Evolutionary conservation across 2,797 vertebrate species (phyloP).

Genomic region (Muscicapa comitata): DNA sequence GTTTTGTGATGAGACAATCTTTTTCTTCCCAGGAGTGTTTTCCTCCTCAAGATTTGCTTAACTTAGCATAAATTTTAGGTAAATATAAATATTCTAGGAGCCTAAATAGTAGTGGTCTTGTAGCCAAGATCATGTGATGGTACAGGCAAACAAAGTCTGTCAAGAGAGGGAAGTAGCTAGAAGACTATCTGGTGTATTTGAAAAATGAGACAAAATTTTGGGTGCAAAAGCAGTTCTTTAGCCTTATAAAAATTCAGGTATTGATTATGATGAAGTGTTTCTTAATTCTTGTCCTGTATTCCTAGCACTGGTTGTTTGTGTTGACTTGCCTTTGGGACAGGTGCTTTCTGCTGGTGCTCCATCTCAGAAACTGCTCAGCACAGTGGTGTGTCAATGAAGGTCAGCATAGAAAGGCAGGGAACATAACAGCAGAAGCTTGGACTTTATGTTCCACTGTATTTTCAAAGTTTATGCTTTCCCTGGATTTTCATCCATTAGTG

Average conservation of each 20-base stretch:
- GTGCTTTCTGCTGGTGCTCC: not conserved
- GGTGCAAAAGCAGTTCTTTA: not conserved
- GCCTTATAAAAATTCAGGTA: not conserved
- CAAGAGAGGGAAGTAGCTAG: not conserved
- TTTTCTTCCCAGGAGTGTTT: not conserved
- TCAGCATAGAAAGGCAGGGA: not conserved
- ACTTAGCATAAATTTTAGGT: not conserved
- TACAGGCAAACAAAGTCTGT: not conserved
- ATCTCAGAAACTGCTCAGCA: not conserved
- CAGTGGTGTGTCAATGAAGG: rapidly evolving
- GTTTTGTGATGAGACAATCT: not conserved
- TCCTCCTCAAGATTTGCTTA: not conserved
- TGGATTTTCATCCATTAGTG: not conserved
- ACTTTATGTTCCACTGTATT: not conserved
- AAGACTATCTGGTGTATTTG: not conserved
- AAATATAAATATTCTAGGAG: not conserved
- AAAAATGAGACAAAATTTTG: not conserved
- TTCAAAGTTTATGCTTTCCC: not conserved
- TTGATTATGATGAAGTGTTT: not conserved
- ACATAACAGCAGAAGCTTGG: not conserved
- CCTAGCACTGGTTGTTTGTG: not conserved
- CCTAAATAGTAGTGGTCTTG: not conserved
- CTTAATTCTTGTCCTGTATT: not conserved
- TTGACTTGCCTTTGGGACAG: not conserved
- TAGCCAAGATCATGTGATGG: not conserved